A percentile compares a stretch with the other conserved stretches of the same genome.
Evolutionary conservation across 2,888 invertebrate genomes (phyloP).

Genomic region (Morpho deidamia): DNA sequence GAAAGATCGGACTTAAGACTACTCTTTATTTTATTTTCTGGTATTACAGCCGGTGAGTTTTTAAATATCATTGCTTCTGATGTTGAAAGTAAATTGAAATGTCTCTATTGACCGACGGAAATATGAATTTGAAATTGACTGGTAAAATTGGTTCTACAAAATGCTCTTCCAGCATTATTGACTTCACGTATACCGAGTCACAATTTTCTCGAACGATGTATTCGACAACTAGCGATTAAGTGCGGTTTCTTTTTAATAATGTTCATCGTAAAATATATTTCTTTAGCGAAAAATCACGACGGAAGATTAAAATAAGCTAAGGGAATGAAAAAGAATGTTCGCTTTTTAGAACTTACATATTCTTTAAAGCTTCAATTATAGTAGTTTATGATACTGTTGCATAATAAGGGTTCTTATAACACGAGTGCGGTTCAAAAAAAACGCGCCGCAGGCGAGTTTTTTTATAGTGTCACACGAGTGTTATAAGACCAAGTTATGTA

Average conservation of each 20-base stretch:
- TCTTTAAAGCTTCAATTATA: no score
- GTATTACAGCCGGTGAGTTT: constrained; percentile 47
- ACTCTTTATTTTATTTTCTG: constrained; percentile 41
- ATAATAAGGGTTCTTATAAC: no score
- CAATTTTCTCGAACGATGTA: constrained; percentile 9
- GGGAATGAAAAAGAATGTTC: background rate
- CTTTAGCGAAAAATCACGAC: background rate
- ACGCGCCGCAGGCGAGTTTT: no score
- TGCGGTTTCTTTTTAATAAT: background rate
- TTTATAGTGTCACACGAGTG: no score
- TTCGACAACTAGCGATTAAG: constrained; percentile 1
- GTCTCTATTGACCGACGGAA: constrained; percentile 24
- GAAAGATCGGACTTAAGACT: constrained; percentile 48
- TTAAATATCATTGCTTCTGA: constrained; percentile 37
- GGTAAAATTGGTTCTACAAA: constrained; percentile 20
- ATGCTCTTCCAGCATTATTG: constrained; percentile 16
- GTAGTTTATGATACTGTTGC: no score
- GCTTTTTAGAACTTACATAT: background rate
- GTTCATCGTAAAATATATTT: background rate
- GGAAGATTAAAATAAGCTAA: background rate
- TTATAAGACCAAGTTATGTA: no score
- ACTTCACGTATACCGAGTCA: constrained; percentile 7
- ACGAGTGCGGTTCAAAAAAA: no score
- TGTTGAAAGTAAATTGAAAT: constrained; percentile 37
- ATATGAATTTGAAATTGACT: constrained; percentile 24